Percentiles rank a stretch among this genome's conserved stretches.
phyloP scores from a whole-genome alignment of 2,797 vertebrate genomes.

The Hyperoplus lanceolatus region DNA sequence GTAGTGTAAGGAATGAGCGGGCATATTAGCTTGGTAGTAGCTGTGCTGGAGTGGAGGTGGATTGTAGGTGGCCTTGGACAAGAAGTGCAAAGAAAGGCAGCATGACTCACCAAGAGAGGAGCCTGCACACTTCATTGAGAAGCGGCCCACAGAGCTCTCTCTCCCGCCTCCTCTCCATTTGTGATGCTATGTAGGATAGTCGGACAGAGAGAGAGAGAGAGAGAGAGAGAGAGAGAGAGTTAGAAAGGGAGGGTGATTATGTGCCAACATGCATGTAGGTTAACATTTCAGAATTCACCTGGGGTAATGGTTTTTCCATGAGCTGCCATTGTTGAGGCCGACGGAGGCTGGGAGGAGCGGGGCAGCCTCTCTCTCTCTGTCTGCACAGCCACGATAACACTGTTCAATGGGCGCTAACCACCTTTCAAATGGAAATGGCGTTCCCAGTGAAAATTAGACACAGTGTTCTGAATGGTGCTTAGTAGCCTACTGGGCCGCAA shows the following conservation, averaged over 20 bases:
- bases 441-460: constrained; percentile 72
- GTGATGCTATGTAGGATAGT: constrained; percentile 45
- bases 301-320: constrained; percentile 81
- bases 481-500: constrained; percentile 28
- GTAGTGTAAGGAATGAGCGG: constrained; percentile 65
- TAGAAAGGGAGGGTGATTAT: constrained; percentile 1
- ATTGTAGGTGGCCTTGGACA: constrained; percentile 75
- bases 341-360: constrained; percentile 64
- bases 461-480: constrained; percentile 66
- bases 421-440: constrained; percentile 80
- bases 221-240: neutral
- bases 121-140: constrained; percentile 65
- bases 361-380: constrained; percentile 60
- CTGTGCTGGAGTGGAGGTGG: constrained; percentile 71
- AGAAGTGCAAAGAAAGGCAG: constrained; percentile 73
- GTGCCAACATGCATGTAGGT: constrained; percentile 68
- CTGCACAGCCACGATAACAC: constrained; percentile 77
- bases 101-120: constrained; percentile 74
- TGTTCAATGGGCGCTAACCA: constrained; percentile 69
- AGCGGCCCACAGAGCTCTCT: constrained; percentile 64
- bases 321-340: constrained; percentile 76
- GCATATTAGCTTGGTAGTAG: constrained; percentile 60
- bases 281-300: constrained; percentile 76
- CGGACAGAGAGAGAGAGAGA: constrained; percentile 7
- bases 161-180: constrained; percentile 57